Percentiles rank a stretch among this genome's conserved stretches.
Conservation (phyloP, 2,113 vertebrate species). For the Pygoscelis antarcticus region DNA sequence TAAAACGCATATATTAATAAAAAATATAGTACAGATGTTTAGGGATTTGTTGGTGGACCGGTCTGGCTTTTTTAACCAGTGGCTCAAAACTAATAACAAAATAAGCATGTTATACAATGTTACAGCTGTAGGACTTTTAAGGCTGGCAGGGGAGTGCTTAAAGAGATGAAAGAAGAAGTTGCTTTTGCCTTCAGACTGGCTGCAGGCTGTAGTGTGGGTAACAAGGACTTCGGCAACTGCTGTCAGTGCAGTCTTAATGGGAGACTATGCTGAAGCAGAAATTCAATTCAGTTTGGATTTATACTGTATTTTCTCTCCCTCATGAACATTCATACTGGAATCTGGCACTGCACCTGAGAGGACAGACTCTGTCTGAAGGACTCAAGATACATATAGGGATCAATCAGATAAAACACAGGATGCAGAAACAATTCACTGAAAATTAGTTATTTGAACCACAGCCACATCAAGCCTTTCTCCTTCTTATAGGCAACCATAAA, state of each 20-base stretch:
- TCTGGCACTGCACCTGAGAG: background rate
- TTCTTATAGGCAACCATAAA: conserved; percentile 14
- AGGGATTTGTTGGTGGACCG: background rate
- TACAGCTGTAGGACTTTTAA: background rate
- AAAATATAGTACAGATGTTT: background rate
- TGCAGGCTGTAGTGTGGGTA: background rate
- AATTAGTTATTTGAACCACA: conserved; percentile 34
- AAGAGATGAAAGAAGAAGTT: conserved; percentile 9
- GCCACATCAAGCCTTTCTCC: background rate
- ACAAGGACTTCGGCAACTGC: background rate
- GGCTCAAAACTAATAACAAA: background rate
- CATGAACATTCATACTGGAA: background rate
- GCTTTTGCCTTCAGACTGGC: conserved; percentile 16
- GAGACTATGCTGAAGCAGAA: conserved; percentile 39
- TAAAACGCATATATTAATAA: too few relatives aligned
- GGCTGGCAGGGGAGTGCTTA: background rate
- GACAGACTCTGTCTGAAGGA: background rate
- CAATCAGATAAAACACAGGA: background rate
- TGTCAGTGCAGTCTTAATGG: background rate
- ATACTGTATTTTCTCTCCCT: conserved; percentile 35
- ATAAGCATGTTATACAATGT: background rate
- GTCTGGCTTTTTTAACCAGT: background rate
- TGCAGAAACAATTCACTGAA: background rate
- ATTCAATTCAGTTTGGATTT: conserved; percentile 52
- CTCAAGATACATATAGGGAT: background rate